Base-by-base conservation (phyloP, 2,797 vertebrate genomes). In the Pipistrellus nathusii region DNA sequence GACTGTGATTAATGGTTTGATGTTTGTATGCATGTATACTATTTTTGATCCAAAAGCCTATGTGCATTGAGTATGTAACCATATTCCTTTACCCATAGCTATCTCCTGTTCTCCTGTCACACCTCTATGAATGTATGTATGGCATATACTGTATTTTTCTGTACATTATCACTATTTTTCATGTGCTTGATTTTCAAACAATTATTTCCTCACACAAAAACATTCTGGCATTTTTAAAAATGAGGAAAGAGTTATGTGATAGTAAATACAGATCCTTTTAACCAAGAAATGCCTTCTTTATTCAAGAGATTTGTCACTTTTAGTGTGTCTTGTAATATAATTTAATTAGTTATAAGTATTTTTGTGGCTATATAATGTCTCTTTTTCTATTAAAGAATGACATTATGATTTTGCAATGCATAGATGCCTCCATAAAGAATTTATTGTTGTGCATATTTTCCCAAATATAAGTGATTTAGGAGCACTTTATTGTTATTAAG, bases 311-410 rank as follows among this genome's bases (percentile, higher is more conserved):
- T 44, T 51, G 1, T 68, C 35, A 85, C 68, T 23, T 75, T 82
- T 68, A 76, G 6, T 91, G 35, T 55, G 10, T 59, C 68, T 91
- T 83, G 0, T 68, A 72, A 91, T 66, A 57, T n/a, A 91, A 35
- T 86, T 80, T 83, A 92, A 91, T 96, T 88, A 94, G 41, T 93
- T 80, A 27, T 78, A 85, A 55, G 80, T 82, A 30, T 13, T 68
- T 62, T 44, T 90, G 68, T 21, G 81, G 7, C 25, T 69, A 35
- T 53, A 35, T 51, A 69, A 71, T 83, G 20, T 78, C 30, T 82
- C 55, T 77, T 85, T 38, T 68, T 75, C 38, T 68, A 17, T 15
- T 53, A 38, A 78, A 57, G 21, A 78, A 78, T 71, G 41, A 48
- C 80, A 57, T 55, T 83, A 72, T 86, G 38, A n/a, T 72, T 77